A percentile compares a stretch with the other conserved stretches of the same genome.
Evolutionary conservation across 2,113 vertebrate genomes (phyloP).

Genomic region (Tamias sibiricus): DNA sequence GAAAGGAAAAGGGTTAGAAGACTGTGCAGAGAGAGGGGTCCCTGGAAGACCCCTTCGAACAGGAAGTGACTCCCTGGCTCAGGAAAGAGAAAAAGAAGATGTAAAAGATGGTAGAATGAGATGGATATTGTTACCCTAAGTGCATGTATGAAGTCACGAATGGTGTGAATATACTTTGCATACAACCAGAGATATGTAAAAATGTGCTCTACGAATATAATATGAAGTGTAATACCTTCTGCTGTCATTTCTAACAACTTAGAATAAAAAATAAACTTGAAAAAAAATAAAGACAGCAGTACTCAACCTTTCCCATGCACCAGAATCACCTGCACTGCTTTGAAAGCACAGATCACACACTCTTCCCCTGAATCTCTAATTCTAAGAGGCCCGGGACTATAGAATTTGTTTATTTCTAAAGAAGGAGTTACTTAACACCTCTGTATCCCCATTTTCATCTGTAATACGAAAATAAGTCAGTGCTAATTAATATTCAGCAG

Average conservation of each 20-base stretch:
- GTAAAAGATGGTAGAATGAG: too few relatives aligned
- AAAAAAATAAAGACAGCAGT: neutral
- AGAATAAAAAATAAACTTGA: too few relatives aligned
- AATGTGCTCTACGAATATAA: too few relatives aligned
- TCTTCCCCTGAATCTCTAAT: accelerated
- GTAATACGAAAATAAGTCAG: neutral
- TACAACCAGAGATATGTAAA: too few relatives aligned
- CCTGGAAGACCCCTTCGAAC: neutral
- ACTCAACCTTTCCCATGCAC: neutral
- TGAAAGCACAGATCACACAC: neutral
- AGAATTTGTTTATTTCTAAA: neutral
- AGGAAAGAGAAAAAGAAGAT: neutral
- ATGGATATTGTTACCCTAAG: too few relatives aligned
- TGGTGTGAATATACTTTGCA: too few relatives aligned
- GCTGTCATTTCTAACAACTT: too few relatives aligned
- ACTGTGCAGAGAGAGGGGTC: neutral
- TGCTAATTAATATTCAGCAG: neutral
- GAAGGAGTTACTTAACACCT: neutral
- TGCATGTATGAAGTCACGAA: too few relatives aligned
- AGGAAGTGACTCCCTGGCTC: neutral
- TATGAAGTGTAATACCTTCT: too few relatives aligned
- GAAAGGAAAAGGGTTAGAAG: neutral
- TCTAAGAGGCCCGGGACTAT: neutral
- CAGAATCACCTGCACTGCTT: neutral
- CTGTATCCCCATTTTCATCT: neutral